These are phyloP conservation scores for Mirza zaza DNA, from an alignment of 2,113 vertebrate genomes.

Conservation along the genomic window DNA sequence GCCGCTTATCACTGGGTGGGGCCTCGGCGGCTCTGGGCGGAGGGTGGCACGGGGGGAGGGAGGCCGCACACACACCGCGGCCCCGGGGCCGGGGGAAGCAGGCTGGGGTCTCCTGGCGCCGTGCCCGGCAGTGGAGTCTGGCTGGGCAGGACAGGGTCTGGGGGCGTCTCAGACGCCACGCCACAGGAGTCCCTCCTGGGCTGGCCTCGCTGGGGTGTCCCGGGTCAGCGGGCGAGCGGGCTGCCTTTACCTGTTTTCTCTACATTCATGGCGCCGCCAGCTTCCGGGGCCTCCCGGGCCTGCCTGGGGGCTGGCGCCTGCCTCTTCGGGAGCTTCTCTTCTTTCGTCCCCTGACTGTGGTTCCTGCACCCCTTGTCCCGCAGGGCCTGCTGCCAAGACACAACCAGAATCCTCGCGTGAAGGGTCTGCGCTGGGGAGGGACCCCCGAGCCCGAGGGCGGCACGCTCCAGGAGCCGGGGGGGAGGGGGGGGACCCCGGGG, in stretches of 20 bases:
- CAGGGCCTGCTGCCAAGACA: conserved; percentile 82
- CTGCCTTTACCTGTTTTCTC: conserved; percentile 82
- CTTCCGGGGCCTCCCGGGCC: conserved; percentile 60
- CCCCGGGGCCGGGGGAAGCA: neutral
- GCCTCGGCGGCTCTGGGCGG: neutral
- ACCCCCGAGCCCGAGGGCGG: neutral
- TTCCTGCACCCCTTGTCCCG: conserved; percentile 84
- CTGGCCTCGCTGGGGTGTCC: neutral
- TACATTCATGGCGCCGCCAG: conserved; percentile 77
- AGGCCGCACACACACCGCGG: neutral
- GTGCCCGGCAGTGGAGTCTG: neutral
- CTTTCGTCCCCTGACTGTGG: conserved; percentile 83
- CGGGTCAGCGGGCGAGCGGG: neutral
- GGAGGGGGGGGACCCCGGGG: neutral
- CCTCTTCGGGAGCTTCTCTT: conserved; percentile 78
- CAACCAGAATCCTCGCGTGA: conserved; percentile 67
- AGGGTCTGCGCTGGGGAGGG: neutral
- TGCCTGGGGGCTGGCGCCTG: neutral
- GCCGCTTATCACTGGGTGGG: conserved; percentile 44
- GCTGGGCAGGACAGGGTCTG: neutral
- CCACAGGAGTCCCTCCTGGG: neutral
- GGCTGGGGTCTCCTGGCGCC: neutral
- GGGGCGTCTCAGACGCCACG: neutral
- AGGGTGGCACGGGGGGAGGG: neutral
- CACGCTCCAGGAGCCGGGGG: neutral